Evolutionary conservation across 2,888 invertebrate species (phyloP).

Genomic region (Caenorhabditis zanzibari): DNA sequence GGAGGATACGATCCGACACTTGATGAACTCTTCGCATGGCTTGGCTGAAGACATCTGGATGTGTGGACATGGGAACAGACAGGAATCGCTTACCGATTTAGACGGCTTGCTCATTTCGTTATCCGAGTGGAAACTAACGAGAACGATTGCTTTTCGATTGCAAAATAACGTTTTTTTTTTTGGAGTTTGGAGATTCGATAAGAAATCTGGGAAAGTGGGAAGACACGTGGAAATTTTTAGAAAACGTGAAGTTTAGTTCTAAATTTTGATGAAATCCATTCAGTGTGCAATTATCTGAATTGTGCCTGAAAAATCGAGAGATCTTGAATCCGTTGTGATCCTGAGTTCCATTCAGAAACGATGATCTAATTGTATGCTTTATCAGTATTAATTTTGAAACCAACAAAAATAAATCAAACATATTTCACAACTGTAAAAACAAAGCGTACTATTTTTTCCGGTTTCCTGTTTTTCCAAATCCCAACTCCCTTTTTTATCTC

Average conservation of each 20-base stretch:
- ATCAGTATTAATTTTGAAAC: not conserved
- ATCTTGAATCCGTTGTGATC: too few species aligned
- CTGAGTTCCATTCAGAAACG: too few species aligned
- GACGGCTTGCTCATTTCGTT: constrained; percentile 54
- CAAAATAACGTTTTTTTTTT: constrained; percentile 24
- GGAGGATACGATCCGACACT: constrained; percentile 48
- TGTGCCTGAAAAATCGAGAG: not conserved
- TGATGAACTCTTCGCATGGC: constrained; percentile 41
- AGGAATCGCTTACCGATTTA: constrained; percentile 32
- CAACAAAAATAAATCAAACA: too few species aligned
- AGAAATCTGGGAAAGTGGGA: not conserved
- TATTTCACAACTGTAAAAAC: not conserved
- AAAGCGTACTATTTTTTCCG: not conserved
- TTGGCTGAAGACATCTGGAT: constrained; percentile 23
- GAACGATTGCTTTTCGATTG: constrained; percentile 26
- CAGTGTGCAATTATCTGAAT: not conserved
- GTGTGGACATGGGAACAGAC: not conserved
- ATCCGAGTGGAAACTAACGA: constrained; percentile 36
- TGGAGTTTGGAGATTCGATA: not conserved
- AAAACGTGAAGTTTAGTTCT: too few species aligned
- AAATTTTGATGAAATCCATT: not conserved
- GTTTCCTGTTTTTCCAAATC: not conserved
- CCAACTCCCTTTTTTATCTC: not conserved
- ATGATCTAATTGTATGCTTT: not conserved
- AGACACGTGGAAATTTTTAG: too few species aligned